Evolutionary conservation across 1,140 invertebrate species (phyloP).

Genomic region (Drosophila bifasciata): DNA sequence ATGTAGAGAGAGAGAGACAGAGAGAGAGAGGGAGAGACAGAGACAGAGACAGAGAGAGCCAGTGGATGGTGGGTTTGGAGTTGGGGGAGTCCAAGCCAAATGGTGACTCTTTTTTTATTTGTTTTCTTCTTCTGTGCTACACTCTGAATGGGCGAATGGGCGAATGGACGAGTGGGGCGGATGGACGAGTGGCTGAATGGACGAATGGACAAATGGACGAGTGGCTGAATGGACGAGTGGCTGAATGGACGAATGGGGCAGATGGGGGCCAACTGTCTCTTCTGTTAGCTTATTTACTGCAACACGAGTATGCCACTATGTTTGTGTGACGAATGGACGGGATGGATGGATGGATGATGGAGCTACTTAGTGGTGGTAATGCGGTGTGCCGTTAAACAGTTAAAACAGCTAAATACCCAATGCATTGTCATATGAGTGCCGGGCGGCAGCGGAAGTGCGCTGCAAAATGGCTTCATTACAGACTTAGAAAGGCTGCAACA

Average conservation of each 20-base stretch:
- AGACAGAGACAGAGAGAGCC: not conserved
- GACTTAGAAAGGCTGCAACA: not conserved
- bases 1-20: conserved; percentile 10
- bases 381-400: conserved; percentile 57
- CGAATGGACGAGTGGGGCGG: too few relatives aligned
- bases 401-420: too few relatives aligned
- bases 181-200: too few relatives aligned
- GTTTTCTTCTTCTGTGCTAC: conserved; percentile 7
- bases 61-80: too few relatives aligned
- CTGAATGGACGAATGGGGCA: conserved; percentile 25
- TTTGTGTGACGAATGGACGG: conserved; percentile 48
- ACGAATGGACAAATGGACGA: too few relatives aligned
- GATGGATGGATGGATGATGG: too few relatives aligned
- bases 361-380: conserved; percentile 68
- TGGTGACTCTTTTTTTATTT: conserved; percentile 36
- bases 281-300: conserved; percentile 61
- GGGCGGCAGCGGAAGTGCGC: conserved; percentile 12
- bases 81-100: conserved; percentile 6
- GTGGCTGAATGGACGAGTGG: too few relatives aligned
- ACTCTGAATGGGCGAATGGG: conserved; percentile 22
- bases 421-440: conserved; percentile 38
- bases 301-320: conserved; percentile 74
- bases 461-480: conserved; percentile 48
- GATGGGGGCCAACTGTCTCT: conserved; percentile 40
- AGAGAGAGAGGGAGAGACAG: not conserved